Conservation (phyloP, 1,140 invertebrate species). For the Drosophila nebulosa region DNA sequence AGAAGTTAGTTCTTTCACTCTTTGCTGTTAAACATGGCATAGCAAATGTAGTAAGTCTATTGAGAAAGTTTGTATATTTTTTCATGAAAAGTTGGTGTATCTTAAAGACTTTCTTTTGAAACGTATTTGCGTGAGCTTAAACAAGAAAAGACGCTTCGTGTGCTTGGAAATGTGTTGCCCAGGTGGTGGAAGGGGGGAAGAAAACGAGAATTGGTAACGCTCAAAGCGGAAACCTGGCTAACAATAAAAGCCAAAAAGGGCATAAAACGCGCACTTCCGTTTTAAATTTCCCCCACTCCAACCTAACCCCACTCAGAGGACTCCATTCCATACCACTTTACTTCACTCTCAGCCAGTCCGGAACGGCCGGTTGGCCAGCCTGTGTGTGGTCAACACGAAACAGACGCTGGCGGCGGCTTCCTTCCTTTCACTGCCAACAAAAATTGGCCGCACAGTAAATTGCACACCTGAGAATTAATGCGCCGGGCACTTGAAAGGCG, state of each 20-base stretch:
- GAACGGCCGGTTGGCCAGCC: not conserved
- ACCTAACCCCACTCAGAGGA: not conserved
- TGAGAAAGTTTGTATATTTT: constrained; percentile 43
- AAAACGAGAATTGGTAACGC: constrained; percentile 33
- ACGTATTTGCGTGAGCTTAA: constrained; percentile 13
- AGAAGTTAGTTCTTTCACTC: not conserved
- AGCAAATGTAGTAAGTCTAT: constrained; percentile 57
- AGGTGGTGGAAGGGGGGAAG: constrained; percentile 33
- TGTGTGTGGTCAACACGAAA: constrained; percentile 67
- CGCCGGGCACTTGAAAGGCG: constrained; percentile 62
- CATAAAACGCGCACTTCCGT: constrained; percentile 70
- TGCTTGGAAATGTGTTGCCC: constrained; percentile 13
- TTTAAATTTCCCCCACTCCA: constrained; percentile 55
- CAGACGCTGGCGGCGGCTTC: constrained; percentile 35
- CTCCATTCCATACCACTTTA: not conserved
- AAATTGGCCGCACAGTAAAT: constrained; percentile 78
- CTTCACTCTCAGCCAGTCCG: not conserved
- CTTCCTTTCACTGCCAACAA: constrained; percentile 31
- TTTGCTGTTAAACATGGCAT: constrained; percentile 63
- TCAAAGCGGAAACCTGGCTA: constrained; percentile 60
- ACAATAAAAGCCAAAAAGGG: constrained; percentile 68
- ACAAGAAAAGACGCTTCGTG: not conserved
- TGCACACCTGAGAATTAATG: constrained; percentile 76
- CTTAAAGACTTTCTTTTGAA: constrained; percentile 37
- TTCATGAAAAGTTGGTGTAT: constrained; percentile 3